A percentile compares a stretch with the other conserved stretches of the same genome.
These are phyloP conservation scores for Drosophila anomalipes DNA, from an alignment of 2,888 invertebrate species.

Conservation along the genomic window DNA sequence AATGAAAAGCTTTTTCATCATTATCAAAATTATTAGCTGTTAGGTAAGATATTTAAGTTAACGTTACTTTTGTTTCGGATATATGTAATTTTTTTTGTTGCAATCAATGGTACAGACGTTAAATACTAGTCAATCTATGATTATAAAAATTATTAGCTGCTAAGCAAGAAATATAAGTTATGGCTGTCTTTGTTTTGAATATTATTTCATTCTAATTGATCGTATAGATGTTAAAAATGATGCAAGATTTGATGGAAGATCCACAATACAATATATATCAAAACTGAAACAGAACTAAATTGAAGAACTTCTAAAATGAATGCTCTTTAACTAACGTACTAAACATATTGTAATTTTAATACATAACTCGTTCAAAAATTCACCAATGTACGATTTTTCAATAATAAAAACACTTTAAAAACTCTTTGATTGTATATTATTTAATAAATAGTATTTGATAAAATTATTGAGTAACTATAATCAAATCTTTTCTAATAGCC, in stretches of 20 bases:
- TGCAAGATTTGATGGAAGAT: not conserved
- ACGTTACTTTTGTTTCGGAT: constrained; percentile 4
- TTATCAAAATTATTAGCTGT: not conserved
- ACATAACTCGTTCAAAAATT: not conserved
- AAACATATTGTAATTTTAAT: not conserved
- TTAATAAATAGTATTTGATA: constrained; percentile 46
- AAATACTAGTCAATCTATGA: not conserved
- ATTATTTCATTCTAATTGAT: not conserved
- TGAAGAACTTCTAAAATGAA: not conserved
- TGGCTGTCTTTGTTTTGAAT: constrained; percentile 3
- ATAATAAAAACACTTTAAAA: constrained; percentile 6
- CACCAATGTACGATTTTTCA: not conserved
- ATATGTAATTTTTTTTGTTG: not conserved
- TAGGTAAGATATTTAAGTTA: not conserved
- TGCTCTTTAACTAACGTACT: not conserved
- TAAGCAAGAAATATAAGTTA: not conserved
- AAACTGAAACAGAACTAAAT: not conserved
- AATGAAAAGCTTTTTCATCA: constrained; percentile 9
- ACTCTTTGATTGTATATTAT: constrained; percentile 27
- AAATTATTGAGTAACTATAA: constrained; percentile 37
- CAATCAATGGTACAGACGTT: not conserved
- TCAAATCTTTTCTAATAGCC: constrained; percentile 29
- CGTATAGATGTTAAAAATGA: not conserved
- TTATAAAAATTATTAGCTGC: not conserved
- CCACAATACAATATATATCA: not conserved